Percentiles rank a stretch among this genome's conserved stretches.
These are phyloP conservation scores for Calidris pugnax DNA, from an alignment of 2,113 vertebrate species.

Conservation along the genomic window DNA sequence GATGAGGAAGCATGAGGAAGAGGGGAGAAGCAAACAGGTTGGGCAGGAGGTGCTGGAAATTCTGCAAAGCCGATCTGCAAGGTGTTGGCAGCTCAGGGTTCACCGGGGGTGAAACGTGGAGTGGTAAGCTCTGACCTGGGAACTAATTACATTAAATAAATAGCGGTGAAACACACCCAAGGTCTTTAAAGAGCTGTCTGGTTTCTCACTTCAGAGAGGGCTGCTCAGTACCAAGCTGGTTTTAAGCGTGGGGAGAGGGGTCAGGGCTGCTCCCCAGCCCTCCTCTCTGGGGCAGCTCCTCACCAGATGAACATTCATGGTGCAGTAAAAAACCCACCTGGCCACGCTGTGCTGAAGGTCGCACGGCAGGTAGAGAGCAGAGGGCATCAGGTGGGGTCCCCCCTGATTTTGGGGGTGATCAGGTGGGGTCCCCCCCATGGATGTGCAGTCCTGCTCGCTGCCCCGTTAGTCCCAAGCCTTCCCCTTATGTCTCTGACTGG, in stretches of 20 bases:
- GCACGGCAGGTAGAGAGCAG: neutral
- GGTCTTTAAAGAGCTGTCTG: neutral
- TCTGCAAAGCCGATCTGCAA: neutral
- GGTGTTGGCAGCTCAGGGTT: neutral
- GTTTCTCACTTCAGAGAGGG: neutral
- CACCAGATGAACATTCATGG: neutral
- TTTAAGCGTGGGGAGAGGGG: neutral
- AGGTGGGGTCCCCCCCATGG: neutral
- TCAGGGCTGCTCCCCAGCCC: neutral
- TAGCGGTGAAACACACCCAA: neutral
- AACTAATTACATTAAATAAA: neutral
- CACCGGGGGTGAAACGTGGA: neutral
- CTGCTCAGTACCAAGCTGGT: neutral
- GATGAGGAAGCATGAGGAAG: neutral
- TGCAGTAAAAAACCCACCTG: neutral
- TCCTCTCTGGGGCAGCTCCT: neutral
- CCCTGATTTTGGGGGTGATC: too few relatives aligned
- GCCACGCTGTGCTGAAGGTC: neutral
- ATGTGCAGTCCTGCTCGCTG: neutral
- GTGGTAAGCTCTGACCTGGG: neutral
- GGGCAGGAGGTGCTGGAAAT: slow-evolving; percentile 7
- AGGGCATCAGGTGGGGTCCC: fast-evolving
- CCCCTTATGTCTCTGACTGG: neutral
- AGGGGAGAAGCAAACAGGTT: neutral
- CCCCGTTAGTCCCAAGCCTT: neutral